Base-by-base conservation (phyloP, 2,113 vertebrate genomes). In the Xiphophorus couchianus region DNA sequence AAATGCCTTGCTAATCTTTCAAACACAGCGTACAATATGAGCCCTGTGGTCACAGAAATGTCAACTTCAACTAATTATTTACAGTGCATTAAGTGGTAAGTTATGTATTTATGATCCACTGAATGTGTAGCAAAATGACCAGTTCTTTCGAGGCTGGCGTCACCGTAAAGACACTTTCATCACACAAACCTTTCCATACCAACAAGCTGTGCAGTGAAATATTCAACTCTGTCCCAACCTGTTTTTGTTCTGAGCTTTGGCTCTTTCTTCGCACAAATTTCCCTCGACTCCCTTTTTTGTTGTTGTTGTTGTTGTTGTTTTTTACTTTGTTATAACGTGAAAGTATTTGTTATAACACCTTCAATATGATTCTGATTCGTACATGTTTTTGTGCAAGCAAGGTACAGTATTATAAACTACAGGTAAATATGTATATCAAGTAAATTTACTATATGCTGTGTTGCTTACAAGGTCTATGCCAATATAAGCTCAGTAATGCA, bases 101-200 rank as follows among this genome's bases (percentile, higher is more conserved):
- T 94, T 94, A 95, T 93, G 77, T 93, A 92, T 93, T 93, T 93
- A 92, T 91, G 81, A 86, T 77, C 78, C 82, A 84, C 83, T 76
- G 63, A 85, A 89, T 86, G 71, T 91, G 88, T 85, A 89, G 76
- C 68, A 81, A 86, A 73, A 69, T 62, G 48, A 73, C 77, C 39
- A 12, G n/a, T 69, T 78, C 15, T 73, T 69, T 11, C 30, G 22
- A 39, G 19, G 48, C 35, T 77, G 66, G 82, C 19, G 68, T 87
- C 69, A 73, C 74, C 65, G 76, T 82, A 69, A 58, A 63, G 84
- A 66, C 13, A 31, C 71, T 42, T 68, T 70, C 30, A 42, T 66
- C 8, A 54, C 73, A 74, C 62, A 76, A 70, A 78, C 3, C 69
- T 6, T 44, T 76, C 29, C 37, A 5, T 78, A 81, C 33, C n/a